These are phyloP conservation scores for Scolopax rusticola DNA, from an alignment of 2,797 vertebrate species.

Conservation along the genomic window DNA sequence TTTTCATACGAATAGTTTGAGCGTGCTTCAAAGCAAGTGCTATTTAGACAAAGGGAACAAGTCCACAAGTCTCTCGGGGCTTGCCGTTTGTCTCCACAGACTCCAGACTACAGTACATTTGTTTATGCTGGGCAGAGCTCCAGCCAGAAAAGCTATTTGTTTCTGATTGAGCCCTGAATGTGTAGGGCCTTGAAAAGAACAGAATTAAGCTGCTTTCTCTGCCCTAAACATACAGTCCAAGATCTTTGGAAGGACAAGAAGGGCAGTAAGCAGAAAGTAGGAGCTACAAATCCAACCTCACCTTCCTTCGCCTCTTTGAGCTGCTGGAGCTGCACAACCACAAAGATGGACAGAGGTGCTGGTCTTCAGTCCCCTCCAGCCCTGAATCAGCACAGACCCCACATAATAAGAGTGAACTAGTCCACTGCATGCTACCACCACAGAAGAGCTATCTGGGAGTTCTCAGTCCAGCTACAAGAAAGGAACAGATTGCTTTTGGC, in stretches of 20 bases:
- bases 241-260: not conserved
- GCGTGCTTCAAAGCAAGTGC: slow-evolving; percentile 59
- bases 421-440: not conserved
- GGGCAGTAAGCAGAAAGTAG: not conserved
- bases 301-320: not conserved
- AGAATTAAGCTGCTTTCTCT: not conserved
- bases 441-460: not conserved
- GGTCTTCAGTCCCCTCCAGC: not conserved
- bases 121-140: slow-evolving; percentile 66
- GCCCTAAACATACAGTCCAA: not conserved
- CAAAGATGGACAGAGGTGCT: not conserved
- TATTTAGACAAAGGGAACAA: slow-evolving; percentile 58
- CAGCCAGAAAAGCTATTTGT: slow-evolving; percentile 50
- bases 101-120: slow-evolving; percentile 55
- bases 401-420: not conserved
- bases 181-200: not conserved
- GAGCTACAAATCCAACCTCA: not conserved
- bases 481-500: not conserved
- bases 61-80: slow-evolving; percentile 49
- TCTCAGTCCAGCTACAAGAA: not conserved
- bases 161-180: not conserved
- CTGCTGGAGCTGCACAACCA: not conserved
- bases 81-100: slow-evolving; percentile 60
- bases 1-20: slow-evolving; percentile 69
- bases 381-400: not conserved